A percentile compares a stretch with the other conserved stretches of the same genome.
Conservation (phyloP, 2,888 invertebrate species). For the Clusia tigrina region DNA sequence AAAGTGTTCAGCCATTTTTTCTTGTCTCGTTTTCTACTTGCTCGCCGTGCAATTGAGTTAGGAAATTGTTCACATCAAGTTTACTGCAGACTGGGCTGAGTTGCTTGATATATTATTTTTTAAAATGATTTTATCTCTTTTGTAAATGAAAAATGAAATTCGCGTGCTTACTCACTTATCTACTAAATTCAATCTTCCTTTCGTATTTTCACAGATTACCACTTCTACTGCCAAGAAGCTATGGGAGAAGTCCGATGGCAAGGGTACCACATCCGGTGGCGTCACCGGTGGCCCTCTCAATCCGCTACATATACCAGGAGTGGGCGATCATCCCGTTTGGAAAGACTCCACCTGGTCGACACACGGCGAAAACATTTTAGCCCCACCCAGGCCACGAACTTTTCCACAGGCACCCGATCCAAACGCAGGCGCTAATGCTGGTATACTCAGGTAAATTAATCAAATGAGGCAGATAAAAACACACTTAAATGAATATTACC, state of each 20-base stretch:
- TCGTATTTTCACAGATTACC: conserved; percentile 77
- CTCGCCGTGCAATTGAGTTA: background rate
- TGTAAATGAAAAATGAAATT: no score
- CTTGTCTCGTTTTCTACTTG: background rate
- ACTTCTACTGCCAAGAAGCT: conserved; percentile 93
- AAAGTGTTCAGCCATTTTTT: no score
- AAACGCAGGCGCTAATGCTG: conserved; percentile 65
- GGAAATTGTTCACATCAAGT: no score
- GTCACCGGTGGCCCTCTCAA: conserved; percentile 74
- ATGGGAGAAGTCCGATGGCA: conserved; percentile 86
- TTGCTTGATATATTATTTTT: no score
- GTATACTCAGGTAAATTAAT: conserved; percentile 61
- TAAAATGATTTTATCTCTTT: no score
- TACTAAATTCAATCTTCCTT: no score
- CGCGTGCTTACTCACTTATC: no score
- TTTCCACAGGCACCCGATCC: conserved; percentile 72
- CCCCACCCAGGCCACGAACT: conserved; percentile 74
- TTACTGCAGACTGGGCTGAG: no score
- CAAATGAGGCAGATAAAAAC: background rate
- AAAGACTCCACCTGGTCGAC: conserved; percentile 93
- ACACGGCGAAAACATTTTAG: conserved; percentile 83
- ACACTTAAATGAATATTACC: background rate
- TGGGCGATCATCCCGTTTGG: conserved; percentile 80
- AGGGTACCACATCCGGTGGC: conserved; percentile 69
- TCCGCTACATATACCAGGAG: conserved; percentile 73